phyloP scores from a whole-genome alignment of 2,888 invertebrate genomes.

The Mesochorus sp. region DNA sequence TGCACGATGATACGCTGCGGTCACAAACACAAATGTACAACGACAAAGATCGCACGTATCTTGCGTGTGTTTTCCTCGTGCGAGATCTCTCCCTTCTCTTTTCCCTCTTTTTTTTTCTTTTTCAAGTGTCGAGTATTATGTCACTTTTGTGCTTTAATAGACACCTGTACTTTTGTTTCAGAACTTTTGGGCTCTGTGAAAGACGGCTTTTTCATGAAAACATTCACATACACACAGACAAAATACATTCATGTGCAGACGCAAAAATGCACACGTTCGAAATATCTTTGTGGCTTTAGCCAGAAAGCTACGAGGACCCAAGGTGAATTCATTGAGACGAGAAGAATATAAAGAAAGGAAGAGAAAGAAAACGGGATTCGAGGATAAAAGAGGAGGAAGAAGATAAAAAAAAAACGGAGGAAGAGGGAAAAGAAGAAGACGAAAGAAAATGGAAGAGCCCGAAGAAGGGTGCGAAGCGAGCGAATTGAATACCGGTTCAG shows the following conservation, averaged over 20 bases:
- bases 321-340: conserved; percentile 10
- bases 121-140: conserved; percentile 77
- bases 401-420: not conserved
- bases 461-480: conserved; percentile 3
- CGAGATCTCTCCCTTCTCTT: not conserved
- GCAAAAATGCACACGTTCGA: not conserved
- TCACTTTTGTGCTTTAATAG: conserved; percentile 77
- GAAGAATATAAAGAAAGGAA: conserved; percentile 26
- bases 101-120: conserved; percentile 58
- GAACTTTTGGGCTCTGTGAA: conserved; percentile 42
- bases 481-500: conserved; percentile 32
- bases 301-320: conserved; percentile 8
- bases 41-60: not conserved
- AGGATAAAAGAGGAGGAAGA: not conserved
- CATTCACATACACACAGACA: not conserved
- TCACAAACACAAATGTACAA: conserved; percentile 69
- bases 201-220: conserved; percentile 37
- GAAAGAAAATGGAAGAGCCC: not conserved
- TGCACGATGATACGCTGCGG: conserved; percentile 59
- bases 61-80: not conserved
- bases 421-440: conserved; percentile 22
- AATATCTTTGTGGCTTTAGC: conserved; percentile 6
- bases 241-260: not conserved
- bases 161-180: conserved; percentile 70
- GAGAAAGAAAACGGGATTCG: conserved; percentile 17